Evolutionary conservation across 2,113 vertebrate species (phyloP).

Genomic region (Coreoperca whiteheadi): DNA sequence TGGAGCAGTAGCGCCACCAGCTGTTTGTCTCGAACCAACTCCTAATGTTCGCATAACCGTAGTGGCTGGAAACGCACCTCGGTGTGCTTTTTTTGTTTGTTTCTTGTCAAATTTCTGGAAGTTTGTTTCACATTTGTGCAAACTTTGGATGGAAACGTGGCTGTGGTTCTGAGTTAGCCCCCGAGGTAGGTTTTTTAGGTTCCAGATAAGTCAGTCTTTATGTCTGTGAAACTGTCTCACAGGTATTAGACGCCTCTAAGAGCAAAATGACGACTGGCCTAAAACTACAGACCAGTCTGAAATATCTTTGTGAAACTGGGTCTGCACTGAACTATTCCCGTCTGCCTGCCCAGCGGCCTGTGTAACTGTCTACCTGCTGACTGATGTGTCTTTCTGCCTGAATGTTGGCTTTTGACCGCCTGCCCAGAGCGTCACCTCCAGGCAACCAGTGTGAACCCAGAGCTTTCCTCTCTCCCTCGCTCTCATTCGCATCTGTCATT

Average conservation of each 20-base stretch:
- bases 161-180: too few species aligned
- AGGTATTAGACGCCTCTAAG: background rate
- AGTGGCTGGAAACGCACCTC: background rate
- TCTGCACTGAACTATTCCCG: background rate
- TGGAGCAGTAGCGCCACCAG: background rate
- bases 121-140: background rate
- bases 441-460: slow-evolving; percentile 79
- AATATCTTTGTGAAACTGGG: background rate
- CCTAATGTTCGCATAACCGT: too few species aligned
- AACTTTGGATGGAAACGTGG: too few species aligned
- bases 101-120: background rate
- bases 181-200: too few species aligned
- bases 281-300: background rate
- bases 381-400: slow-evolving; percentile 9
- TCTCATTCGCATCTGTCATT: background rate
- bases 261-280: background rate
- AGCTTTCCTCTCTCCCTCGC: background rate
- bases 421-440: slow-evolving; percentile 71
- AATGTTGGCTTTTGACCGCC: background rate
- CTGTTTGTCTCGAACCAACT: too few species aligned
- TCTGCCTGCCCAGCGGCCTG: background rate
- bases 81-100: too few species aligned
- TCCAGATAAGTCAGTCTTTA: background rate
- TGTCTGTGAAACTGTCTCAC: background rate
- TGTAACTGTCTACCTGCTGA: background rate